These are phyloP conservation scores for Rhagonycha fulva DNA, from an alignment of 2,888 invertebrate genomes.

Conservation along the genomic window DNA sequence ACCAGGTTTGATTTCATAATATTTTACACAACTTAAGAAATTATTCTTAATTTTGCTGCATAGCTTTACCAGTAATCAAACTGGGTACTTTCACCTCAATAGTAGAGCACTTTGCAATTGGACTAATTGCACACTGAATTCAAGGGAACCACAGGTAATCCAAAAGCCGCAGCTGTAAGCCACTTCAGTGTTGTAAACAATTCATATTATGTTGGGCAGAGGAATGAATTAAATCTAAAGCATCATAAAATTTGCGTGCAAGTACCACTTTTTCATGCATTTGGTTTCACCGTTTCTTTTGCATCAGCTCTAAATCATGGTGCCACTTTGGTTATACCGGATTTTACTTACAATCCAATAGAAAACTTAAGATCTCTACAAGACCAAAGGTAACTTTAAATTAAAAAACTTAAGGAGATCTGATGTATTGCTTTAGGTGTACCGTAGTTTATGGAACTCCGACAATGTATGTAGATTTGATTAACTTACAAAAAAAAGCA, in stretches of 20 bases:
- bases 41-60: too few species aligned
- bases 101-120: too few species aligned
- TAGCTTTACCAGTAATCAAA: too few species aligned
- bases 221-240: constrained; percentile 55
- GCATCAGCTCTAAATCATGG: constrained; percentile 64
- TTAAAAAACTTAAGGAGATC: not conserved
- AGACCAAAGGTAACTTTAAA: constrained; percentile 7
- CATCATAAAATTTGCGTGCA: constrained; percentile 64
- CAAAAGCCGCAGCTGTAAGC: constrained; percentile 75
- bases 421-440: constrained; percentile 60
- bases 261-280: constrained; percentile 84
- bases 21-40: too few species aligned
- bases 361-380: constrained; percentile 59
- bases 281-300: constrained; percentile 70
- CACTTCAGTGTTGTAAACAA: constrained; percentile 81
- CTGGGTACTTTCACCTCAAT: too few species aligned
- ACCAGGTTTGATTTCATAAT: not conserved
- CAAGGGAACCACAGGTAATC: constrained; percentile 61
- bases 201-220: constrained; percentile 64
- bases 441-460: constrained; percentile 77
- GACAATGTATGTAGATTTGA: constrained; percentile 83
- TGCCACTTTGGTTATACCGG: constrained; percentile 65
- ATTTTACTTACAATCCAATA: constrained; percentile 63
- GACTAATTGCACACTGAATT: constrained; percentile 7
- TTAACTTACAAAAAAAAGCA: constrained; percentile 58